phyloP scores from a whole-genome alignment of 35 echinoderm and acorn worm genomes.

The Stichopus chloronotus region DNA sequence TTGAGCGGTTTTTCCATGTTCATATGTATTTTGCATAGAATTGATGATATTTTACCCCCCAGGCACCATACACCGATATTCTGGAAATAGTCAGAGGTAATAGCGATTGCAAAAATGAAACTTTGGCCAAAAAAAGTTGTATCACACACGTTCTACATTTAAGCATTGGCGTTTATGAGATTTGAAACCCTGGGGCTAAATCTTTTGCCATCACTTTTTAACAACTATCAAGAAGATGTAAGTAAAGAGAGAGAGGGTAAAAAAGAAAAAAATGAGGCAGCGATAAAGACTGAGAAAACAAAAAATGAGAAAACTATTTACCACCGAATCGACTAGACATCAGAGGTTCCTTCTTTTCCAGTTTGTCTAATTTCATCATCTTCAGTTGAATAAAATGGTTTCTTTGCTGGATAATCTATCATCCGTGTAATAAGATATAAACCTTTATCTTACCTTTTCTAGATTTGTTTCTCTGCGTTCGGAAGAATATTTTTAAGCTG shows the following conservation, averaged over 20 bases:
- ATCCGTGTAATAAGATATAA: no score
- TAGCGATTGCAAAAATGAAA: not conserved
- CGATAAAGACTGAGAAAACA: not conserved
- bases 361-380: no score
- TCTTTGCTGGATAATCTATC: no score
- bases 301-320: not conserved
- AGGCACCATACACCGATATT: not conserved
- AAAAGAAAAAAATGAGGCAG: not conserved
- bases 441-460: no score
- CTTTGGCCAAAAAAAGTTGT: not conserved
- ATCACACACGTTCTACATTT: conserved; percentile 6
- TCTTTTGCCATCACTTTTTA: not conserved
- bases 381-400: no score
- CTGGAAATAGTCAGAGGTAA: not conserved
- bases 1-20: not conserved
- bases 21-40: not conserved
- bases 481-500: no score
- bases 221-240: not conserved
- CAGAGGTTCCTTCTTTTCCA: no score
- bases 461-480: no score
- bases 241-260: not conserved
- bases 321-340: no score
- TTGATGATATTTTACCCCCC: not conserved
- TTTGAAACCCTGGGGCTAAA: not conserved
- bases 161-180: conserved; percentile 10